Evolutionary conservation across 2,888 invertebrate genomes (phyloP).

Genomic region (Cheiracanthium punctorium): DNA sequence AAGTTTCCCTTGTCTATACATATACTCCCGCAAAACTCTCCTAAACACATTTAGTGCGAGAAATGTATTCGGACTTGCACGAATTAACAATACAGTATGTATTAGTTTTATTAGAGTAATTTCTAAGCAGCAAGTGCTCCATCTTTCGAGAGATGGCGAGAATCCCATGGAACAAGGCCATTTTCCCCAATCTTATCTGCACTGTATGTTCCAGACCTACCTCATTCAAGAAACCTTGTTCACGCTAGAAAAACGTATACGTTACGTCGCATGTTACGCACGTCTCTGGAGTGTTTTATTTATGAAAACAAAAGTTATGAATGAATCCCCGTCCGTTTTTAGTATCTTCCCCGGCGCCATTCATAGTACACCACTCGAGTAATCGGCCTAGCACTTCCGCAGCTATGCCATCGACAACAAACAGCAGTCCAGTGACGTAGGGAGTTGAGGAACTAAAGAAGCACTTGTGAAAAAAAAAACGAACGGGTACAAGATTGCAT

Average conservation of each 20-base stretch:
- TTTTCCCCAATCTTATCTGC: too few relatives aligned
- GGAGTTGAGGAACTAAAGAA: constrained; percentile 29
- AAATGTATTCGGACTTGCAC: too few relatives aligned
- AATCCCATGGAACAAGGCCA: too few relatives aligned
- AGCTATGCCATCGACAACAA: constrained; percentile 33
- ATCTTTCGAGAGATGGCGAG: too few relatives aligned
- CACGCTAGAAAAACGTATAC: background rate
- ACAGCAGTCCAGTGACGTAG: constrained; percentile 46
- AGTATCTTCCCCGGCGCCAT: constrained; percentile 31
- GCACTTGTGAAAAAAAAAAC: constrained; percentile 26
- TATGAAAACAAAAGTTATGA: constrained; percentile 3
- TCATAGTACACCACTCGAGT: constrained; percentile 40
- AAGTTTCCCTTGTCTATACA: too few relatives aligned
- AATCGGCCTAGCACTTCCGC: constrained; percentile 42
- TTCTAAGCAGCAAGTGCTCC: too few relatives aligned
- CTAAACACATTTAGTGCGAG: too few relatives aligned
- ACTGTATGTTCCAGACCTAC: too few relatives aligned
- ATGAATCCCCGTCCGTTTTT: background rate
- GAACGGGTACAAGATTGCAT: too few relatives aligned
- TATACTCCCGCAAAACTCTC: too few relatives aligned
- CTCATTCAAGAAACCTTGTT: background rate
- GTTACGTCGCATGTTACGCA: background rate
- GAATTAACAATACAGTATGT: too few relatives aligned
- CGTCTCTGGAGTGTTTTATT: background rate
- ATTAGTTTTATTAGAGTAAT: too few relatives aligned